Evolutionary conservation across 2,113 vertebrate genomes (phyloP), one percentile per base, ranked within the genome.

Genomic region (Apus apus): DNA sequence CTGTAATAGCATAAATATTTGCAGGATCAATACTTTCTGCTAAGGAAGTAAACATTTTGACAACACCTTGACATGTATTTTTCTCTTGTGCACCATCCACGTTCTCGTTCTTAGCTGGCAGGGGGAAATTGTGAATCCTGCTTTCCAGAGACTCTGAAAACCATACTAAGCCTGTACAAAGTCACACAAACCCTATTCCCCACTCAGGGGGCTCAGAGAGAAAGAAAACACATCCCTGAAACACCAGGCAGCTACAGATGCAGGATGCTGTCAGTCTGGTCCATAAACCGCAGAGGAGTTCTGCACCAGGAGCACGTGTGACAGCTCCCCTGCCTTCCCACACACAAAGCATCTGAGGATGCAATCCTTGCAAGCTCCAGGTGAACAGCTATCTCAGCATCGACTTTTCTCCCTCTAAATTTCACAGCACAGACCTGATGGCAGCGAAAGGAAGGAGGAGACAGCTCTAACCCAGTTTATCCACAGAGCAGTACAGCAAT

Each of bases 21-120:
- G 80, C 68, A 61, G 67, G 94, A 94, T 96, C 62, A 4, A 95
- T 97, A 93, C 57, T 94, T 96, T 66, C 91, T 87, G 80, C 89
- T 85, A 86, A 78, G 68, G 89, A 97, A 96, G 95, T 58, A 95
- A 89, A 95, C 21, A 86, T 65, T 79, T 90, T 4, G 19, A 90
- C 76, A 93, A 64, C 61, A 87, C 85, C 67, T 84, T 89, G 84
- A 95, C 60, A 84, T 73, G 36, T 72, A 85, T 94, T 94, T 96
- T 88, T 94, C 66, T 92, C 82, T 86, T 90, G 7, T 2, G 61
- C 34, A 67, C 64, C 32, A 45, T 38, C 62, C 5, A 1, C 34
- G 56, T 43, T 73, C 85, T 17, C 15, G 13, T 60, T 40, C 67
- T 94, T 84, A 72, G 71, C 34, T 57, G 83, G 77, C 88, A 90